Evolutionary conservation across 2,797 vertebrate species (phyloP), one percentile per base, ranked within the genome.

Genomic region (Sebastes nivosus): DNA sequence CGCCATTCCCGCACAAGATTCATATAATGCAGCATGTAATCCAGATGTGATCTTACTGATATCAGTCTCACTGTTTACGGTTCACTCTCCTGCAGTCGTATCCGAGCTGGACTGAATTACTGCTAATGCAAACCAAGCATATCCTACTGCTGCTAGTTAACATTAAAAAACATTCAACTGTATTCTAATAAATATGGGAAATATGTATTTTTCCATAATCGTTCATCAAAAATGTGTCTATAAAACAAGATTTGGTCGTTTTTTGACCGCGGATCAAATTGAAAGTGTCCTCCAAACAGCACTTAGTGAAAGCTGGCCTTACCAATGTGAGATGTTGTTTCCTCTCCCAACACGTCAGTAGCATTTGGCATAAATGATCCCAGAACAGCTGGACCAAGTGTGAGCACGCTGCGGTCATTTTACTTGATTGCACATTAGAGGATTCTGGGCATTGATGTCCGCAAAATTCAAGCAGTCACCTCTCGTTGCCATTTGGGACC

Each of bases 341-440:
- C 24, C 29, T 52, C 4, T 18, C 66, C 36, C 14, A 27, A 8
- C 50, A 34, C 12, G 38, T 13, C 2, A 1, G 24, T 20, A 68
- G 36, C 11, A 57, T 29, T 70, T 52, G 32, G 59, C 54, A 46
- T n/a, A 64, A 64, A 22, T 38, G 13, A 77, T 30, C 46, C n/a
- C 9, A 52, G 66, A 81, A 32, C 75, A 80, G 71, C 68, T 81
- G 78, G 68, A 77, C 55, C 9, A 6, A 36, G 36, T 30, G 22
- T n/a, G n/a, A 60, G 46, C 29, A 3, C 2, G 69, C 81, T 64
- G 27, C 5, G 34, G 55, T 67, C 64, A 46, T n/a, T 74, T 76
- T 61, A 30, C 75, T 81, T 81, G 77, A 67, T 69, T 12, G 29
- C 73, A 72, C 58, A 46, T 63, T 25, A 57, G 52, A 68, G 66